Base-by-base conservation (phyloP, 2,888 invertebrate species). In the Chloroclystis v-ata region DNA sequence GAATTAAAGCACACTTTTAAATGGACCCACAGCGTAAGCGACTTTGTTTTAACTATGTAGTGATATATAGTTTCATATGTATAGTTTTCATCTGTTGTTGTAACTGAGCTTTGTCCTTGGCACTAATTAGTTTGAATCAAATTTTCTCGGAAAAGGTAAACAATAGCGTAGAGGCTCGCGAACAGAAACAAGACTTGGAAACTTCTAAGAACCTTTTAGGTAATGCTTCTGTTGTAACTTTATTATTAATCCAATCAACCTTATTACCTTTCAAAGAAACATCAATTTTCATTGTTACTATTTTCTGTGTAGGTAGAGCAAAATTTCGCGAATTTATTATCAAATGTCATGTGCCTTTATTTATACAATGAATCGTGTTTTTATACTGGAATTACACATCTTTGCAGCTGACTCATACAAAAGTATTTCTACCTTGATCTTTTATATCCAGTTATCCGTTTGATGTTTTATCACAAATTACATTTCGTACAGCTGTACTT, bases 331-430 rank as follows among this genome's bases (percentile, higher is more conserved):
- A 29, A 12, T 10, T 20, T 37, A 33, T 32, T 25, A 13, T 20
- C 40, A 48, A 32, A 26, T 41, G 37, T 38, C 16, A 9, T 41
- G n/a, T 45, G 32, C 35, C 28, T 41, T 12, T 37, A 32, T 28
- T 8, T 10, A 28, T 9, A 8, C 7, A 28, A 20, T 20, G 2
- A 7, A 28, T 12, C 4, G 10, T 28, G n/a, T 26, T 20, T 40
- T 37, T 35, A n/a, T 16, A 29, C 42, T 26, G 29, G 12, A 38
- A 33, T 33, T 33, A 30, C 39, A 14, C 45, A 35, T 37, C 28
- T 38, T 32, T 12, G 10, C 42, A 45, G 45, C 41, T 45, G 45
- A 38, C 38, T 33, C 41, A 42, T 28, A 7, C 8, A 5, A 16
- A 7, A 16, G 20, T 37, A 29, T n/a, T n/a, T n/a, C n/a, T 20